Evolutionary conservation across 1,140 invertebrate species (phyloP).

Genomic region (Drosophila tsacasi): DNA sequence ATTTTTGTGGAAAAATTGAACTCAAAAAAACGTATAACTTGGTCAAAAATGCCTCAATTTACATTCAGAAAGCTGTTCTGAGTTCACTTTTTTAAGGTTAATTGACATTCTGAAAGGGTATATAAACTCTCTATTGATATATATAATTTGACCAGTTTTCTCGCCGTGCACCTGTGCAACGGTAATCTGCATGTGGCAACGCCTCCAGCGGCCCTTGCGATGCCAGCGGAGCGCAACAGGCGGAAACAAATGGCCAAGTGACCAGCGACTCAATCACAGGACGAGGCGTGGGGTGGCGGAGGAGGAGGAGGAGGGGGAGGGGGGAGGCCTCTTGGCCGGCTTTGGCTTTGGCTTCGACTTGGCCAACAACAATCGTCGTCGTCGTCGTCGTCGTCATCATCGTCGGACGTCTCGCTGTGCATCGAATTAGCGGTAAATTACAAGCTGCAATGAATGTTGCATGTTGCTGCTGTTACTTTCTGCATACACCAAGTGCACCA

Average conservation of each 20-base stretch:
- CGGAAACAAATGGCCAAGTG: slow-evolving; percentile 67
- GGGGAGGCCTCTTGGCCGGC: neutral
- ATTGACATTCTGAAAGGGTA: neutral
- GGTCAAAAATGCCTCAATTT: neutral
- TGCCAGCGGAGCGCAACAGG: slow-evolving; percentile 59
- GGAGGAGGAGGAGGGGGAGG: too few species aligned
- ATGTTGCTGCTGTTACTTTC: slow-evolving; percentile 50
- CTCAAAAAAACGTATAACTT: too few species aligned
- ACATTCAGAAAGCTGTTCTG: neutral
- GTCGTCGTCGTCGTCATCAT: slow-evolving; percentile 32
- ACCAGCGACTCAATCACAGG: slow-evolving; percentile 20
- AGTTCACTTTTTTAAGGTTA: neutral
- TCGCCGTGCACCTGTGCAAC: slow-evolving; percentile 28
- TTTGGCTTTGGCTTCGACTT: neutral
- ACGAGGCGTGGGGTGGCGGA: neutral
- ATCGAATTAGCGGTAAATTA: slow-evolving; percentile 82
- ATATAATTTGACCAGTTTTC: too few species aligned
- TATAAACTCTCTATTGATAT: too few species aligned
- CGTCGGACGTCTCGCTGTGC: slow-evolving; percentile 55
- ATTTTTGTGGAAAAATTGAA: too few species aligned
- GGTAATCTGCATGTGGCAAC: slow-evolving; percentile 46
- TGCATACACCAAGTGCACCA: slow-evolving; percentile 55
- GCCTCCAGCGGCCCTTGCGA: slow-evolving; percentile 31
- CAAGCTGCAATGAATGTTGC: slow-evolving; percentile 54
- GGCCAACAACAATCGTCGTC: slow-evolving; percentile 15